Evolutionary conservation across 1,140 invertebrate species (phyloP).

Genomic region (Drosophila sechellia): DNA sequence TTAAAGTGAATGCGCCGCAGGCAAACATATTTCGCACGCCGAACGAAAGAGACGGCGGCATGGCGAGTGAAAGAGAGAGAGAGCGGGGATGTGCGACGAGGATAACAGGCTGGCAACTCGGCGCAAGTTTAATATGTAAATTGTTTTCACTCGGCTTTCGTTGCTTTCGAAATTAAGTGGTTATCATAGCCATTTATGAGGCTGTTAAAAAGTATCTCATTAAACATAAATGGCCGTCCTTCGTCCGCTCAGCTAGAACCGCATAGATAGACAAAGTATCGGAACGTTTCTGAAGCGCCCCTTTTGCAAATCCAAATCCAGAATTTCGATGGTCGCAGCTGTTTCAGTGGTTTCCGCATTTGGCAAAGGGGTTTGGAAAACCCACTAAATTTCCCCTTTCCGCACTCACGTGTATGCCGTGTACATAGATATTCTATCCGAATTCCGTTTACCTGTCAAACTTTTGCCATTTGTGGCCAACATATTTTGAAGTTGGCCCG

Average conservation of each 20-base stretch:
- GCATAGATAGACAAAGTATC: constrained; percentile 52
- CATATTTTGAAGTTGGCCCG: constrained; percentile 77
- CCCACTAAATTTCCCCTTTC: constrained; percentile 6
- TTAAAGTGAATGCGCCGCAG: constrained; percentile 83
- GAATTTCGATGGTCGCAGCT: constrained; percentile 33
- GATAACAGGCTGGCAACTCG: constrained; percentile 55
- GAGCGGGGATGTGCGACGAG: constrained; percentile 30
- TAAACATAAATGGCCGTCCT: constrained; percentile 72
- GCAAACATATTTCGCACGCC: constrained; percentile 80
- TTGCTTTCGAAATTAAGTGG: constrained; percentile 79
- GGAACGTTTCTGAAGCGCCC: neutral
- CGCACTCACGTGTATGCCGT: constrained; percentile 9
- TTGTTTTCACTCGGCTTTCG: constrained; percentile 67
- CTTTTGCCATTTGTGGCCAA: constrained; percentile 81
- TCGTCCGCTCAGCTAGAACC: constrained; percentile 40
- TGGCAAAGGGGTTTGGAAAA: constrained; percentile 33
- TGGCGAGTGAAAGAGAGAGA: constrained; percentile 1
- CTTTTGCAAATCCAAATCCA: constrained; percentile 11
- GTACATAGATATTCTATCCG: constrained; percentile 67
- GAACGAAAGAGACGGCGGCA: constrained; percentile 6
- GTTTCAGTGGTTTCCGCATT: constrained; percentile 40
- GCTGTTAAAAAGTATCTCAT: constrained; percentile 83
- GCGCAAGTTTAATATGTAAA: constrained; percentile 81
- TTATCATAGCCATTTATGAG: constrained; percentile 84
- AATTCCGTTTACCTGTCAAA: constrained; percentile 82